A percentile compares a stretch with the other conserved stretches of the same genome.
These are phyloP conservation scores for Drosophila hamatofila DNA, from an alignment of 2,888 invertebrate genomes.

Conservation along the genomic window DNA sequence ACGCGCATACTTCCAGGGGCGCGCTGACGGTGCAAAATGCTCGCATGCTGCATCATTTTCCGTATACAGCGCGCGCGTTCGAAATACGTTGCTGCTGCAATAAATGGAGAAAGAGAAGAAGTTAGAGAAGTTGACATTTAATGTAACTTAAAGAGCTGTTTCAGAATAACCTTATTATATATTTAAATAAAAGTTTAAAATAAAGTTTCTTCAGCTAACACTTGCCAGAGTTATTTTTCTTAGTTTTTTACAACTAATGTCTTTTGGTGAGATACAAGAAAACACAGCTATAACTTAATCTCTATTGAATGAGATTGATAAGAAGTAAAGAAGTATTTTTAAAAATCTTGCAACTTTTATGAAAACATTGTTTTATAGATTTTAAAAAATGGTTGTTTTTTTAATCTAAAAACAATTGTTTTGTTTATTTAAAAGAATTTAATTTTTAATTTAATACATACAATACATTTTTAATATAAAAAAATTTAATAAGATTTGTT, in stretches of 20 bases:
- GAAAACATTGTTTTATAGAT: no score
- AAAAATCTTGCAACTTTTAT: no score
- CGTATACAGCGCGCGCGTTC: conserved; percentile 85
- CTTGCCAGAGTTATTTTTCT: neutral
- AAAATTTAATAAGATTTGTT: no score
- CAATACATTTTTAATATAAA: no score
- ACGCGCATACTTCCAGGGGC: conserved; percentile 92
- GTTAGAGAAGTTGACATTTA: neutral
- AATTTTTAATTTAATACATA: no score
- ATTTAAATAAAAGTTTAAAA: neutral
- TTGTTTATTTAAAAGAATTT: no score
- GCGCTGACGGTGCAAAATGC: conserved; percentile 93
- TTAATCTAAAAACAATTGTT: no score
- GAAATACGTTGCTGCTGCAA: conserved; percentile 84
- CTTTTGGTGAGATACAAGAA: no score
- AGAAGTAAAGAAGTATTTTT: no score
- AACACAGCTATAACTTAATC: neutral
- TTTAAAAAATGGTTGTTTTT: no score
- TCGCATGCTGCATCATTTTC: conserved; percentile 88
- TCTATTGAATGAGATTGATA: neutral
- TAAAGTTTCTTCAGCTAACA: neutral
- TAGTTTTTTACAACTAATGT: no score
- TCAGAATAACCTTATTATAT: neutral
- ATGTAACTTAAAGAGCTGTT: neutral
- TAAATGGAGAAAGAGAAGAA: neutral